These are phyloP conservation scores for Phyllostomus discolor DNA, from an alignment of 2,113 vertebrate genomes.

Conservation along the genomic window DNA sequence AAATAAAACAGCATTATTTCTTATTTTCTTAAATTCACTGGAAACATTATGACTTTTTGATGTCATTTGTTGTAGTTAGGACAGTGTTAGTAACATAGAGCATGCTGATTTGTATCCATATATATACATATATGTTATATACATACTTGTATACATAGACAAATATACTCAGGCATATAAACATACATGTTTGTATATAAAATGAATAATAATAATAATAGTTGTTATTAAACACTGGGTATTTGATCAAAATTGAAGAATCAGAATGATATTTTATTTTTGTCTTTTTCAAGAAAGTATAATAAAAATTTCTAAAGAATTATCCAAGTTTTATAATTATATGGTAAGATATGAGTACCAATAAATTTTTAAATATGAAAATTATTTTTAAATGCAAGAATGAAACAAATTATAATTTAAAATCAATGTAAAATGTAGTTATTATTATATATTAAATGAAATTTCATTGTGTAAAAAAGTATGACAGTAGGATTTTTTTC, in stretches of 20 bases:
- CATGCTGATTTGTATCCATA: neutral
- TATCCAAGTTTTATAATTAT: neutral
- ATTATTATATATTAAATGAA: neutral
- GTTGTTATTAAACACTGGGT: neutral
- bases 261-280: neutral
- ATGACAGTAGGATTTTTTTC: neutral
- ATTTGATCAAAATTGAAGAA: neutral
- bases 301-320: neutral
- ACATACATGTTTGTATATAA: neutral
- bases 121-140: neutral
- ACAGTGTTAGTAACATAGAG: neutral
- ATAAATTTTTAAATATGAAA: neutral
- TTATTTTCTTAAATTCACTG: neutral
- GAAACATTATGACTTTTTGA: neutral
- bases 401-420: neutral
- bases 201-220: neutral
- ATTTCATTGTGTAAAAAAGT: neutral
- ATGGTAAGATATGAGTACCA: neutral
- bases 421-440: neutral
- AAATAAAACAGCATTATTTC: neutral
- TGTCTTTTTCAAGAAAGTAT: neutral
- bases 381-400: neutral
- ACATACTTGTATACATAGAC: neutral
- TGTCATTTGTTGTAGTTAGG: neutral
- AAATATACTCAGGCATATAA: neutral